Base-by-base conservation (phyloP, 1,140 invertebrate genomes). In the Achatina immaculata region DNA sequence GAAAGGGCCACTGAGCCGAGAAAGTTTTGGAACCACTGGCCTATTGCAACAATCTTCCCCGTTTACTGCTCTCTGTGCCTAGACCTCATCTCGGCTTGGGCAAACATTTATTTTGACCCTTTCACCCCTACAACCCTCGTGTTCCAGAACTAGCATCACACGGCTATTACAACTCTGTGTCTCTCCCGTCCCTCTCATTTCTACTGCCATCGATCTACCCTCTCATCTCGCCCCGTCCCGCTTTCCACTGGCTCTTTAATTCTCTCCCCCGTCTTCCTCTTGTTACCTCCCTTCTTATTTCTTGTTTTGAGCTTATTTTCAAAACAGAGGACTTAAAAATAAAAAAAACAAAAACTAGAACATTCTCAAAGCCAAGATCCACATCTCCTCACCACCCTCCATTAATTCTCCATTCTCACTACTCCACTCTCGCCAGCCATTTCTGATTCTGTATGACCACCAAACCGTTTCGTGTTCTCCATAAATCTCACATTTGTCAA, bases 61-160 rank as follows among this genome's bases (percentile, higher is more conserved):
- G 7, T 62, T 62, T 62, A 62, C 58, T 28, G 58, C 58, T n/a
- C 28, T 16, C 58, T 31, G 11, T 31, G n/a, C 28, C n/a, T 28
- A 62, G 58, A 62, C 58, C 58, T 55, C 58, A 62, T 62, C 58
- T 62, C 58, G 9, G 58, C 58, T 31, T 62, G 28, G n/a, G 58
- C 58, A 62, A 62, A 62, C 28, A 62, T 62, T 62, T 62, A 34
- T 62, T 62, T 62, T 62, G 58, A 62, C 58, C 58, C 58, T 62
- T 31, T 19, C n/a, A 2, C 28, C 58, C 28, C 58, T 31, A 11
- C 31, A 9, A 34, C n/a, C 58, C 28, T 19, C 1, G 28, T n/a
- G 31, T 9, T 62, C 28, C 58, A 62, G 58, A 62, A 4, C 28
- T 62, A 2, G 58, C n/a, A 34, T 11, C 4, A 31, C 58, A 16